Base-by-base conservation (phyloP, 2,888 invertebrate species). In the Helleia helle region DNA sequence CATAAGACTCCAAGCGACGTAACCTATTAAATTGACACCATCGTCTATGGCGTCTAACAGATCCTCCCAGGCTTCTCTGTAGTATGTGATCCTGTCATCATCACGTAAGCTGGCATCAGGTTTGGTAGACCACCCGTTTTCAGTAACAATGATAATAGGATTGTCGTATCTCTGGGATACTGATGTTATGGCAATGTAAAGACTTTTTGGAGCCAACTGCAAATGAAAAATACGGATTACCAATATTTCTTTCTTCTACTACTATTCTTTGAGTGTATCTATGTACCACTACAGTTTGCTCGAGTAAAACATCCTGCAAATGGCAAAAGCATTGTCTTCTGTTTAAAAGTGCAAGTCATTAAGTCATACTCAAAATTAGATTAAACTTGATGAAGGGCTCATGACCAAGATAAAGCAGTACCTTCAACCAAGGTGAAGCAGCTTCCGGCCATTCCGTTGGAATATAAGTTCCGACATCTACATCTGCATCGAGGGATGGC, bases 121-220 rank as follows among this genome's bases (percentile, higher is more conserved):
- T 4, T 87, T 5, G 2, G 88, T 86, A 4, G 87, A 83, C 71
- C 80, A 86, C 4, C 90, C 90, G 49, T 89, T 87, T 50, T 91
- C 91, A 0, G 87, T 87, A 2, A 90, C 70, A 7, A 72, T 52
- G 1, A 71, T 53, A 1, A 47, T 40, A 0, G 71, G 76, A 43
- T 71, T 71, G 12, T 68, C 48, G 42, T 75, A 77, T 1, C 59
- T 43, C 15, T 31, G 8, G 15, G n/a, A 4, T 8, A 31, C 8
- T 15, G 13, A 15, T 8, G 15, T 9, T 3, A 31, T 13, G 4
- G 15, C 30, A 8, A 9, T 15, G 1, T 15, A 31, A 8, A 31
- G 14, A n/a, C 30, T 31, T n/a, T 31, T 31, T 7, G 30, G 30
- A 15, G 30, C 30, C 15, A 8, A 15, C 30, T 31, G n/a, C 15